Percentiles rank a stretch among this genome's conserved stretches.
Conservation (phyloP, 2,797 vertebrate genomes). For the Sebastes kiyomatsui region DNA sequence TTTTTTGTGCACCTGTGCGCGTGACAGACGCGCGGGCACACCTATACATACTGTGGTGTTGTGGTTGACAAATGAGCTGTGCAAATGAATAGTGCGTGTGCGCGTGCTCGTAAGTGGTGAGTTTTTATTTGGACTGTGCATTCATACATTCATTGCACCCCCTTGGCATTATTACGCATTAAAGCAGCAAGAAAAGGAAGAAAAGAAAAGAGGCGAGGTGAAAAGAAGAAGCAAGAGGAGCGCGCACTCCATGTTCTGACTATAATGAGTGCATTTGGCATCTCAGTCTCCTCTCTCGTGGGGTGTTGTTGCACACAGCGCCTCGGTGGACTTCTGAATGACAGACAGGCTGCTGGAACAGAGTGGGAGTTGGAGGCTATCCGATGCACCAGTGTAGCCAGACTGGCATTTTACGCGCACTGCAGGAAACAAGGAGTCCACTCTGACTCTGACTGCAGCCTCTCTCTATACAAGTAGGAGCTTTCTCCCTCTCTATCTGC, state of each 20-base stretch:
- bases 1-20: conserved; percentile 20
- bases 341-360: conserved; percentile 60
- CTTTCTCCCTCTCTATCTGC: neutral
- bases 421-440: conserved; percentile 74
- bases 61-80: neutral
- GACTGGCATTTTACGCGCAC: conserved; percentile 68
- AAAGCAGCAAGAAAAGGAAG: neutral
- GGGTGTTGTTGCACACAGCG: conserved; percentile 71
- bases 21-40: conserved; percentile 19
- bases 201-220: neutral
- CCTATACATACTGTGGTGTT: neutral
- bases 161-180: neutral
- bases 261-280: conserved; percentile 11
- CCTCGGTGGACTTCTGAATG: conserved; percentile 79
- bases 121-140: conserved; percentile 2
- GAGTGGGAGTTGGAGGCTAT: conserved; percentile 50
- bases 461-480: conserved; percentile 30
- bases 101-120: neutral
- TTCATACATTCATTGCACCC: conserved; percentile 13
- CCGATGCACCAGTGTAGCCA: conserved; percentile 59
- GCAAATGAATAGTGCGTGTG: neutral
- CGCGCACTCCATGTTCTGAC: neutral
- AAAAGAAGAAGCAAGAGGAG: neutral
- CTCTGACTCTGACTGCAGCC: conserved; percentile 67
- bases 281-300: conserved; percentile 61